Evolutionary conservation across 2,888 invertebrate species (phyloP), one percentile per base, ranked within the genome.

Genomic region (Anagyrus pseudococci): DNA sequence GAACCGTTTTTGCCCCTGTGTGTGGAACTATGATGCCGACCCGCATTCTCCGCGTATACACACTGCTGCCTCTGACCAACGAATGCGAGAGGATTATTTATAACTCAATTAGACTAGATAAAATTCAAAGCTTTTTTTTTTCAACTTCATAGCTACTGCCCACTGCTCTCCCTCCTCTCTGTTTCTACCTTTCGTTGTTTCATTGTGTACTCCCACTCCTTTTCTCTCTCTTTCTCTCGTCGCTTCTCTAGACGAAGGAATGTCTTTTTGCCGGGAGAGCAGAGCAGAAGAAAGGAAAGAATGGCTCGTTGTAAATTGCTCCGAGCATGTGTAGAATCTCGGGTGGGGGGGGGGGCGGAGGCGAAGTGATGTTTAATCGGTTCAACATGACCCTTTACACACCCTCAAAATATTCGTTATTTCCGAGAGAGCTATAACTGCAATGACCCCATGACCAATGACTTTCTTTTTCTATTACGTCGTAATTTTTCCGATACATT

Each of bases 81-180:
- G 13, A 22, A 29, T 26, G 47, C 58, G 56, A 52, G 49, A 47
- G 56, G 64, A 66, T 66, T 66, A 66, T 63, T 66, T 63, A 66
- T 66, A 63, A 66, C 66, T 66, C 66, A 66, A 66, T 66, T 63
- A 63, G 66, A 58, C 56, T 57, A 59, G 26, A 54, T 58, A 25
- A 58, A 58, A 62, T 62, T 62, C 58, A 25, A 13, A 17, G 52
- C 50, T 25, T 13, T n/a, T n/a, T n/a, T n/a, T n/a, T n/a, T 2
- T 13, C 33, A 22, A 17, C 26, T 20, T 23, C 17, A 4, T 15
- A 8, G 15, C 19, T 13, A 2, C 19, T 4, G 13, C n/a, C 17
- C n/a, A 19, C 23, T 29, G 19, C 22, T 46, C 25, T 48, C 17
- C 25, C 29, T 25, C 13, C 25, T 7, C 26, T 3, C 15, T 15